These are phyloP conservation scores for Alligator mississippiensis DNA, from an alignment of 2,113 vertebrate species.

Conservation along the genomic window DNA sequence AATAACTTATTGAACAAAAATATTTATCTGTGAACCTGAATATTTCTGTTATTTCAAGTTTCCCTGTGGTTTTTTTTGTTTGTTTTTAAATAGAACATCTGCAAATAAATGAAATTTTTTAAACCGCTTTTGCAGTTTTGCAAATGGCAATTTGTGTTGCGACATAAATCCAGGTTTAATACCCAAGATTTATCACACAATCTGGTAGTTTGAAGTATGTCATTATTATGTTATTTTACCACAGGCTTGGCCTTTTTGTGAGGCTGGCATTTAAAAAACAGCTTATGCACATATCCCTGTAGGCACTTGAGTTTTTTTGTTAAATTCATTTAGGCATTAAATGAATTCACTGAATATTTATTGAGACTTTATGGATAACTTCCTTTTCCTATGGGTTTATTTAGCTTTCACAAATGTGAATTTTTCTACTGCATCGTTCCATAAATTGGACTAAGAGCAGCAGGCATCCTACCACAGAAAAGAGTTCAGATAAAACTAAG, in stretches of 20 bases:
- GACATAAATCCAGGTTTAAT: slow-evolving; percentile 61
- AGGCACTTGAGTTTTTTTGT: slow-evolving; percentile 35
- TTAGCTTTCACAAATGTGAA: slow-evolving; percentile 53
- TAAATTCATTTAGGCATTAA: slow-evolving; percentile 64
- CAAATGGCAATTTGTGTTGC: background rate
- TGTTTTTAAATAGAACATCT: background rate
- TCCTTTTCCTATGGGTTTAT: slow-evolving; percentile 63
- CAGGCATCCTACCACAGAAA: slow-evolving; percentile 4
- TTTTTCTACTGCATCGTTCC: slow-evolving; percentile 48
- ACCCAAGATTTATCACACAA: slow-evolving; percentile 55
- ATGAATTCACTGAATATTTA: slow-evolving; percentile 75
- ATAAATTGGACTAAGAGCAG: slow-evolving; percentile 28
- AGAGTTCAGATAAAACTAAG: slow-evolving; percentile 44
- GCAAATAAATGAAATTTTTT: background rate
- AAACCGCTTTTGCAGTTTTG: rapidly evolving
- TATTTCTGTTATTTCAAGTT: background rate
- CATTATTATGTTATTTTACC: slow-evolving; percentile 60
- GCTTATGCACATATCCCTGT: slow-evolving; percentile 58
- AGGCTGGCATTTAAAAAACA: slow-evolving; percentile 65
- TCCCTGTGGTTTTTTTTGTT: background rate
- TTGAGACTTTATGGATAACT: slow-evolving; percentile 70
- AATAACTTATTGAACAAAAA: background rate
- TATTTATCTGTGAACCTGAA: background rate
- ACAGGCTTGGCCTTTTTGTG: slow-evolving; percentile 49
- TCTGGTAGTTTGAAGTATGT: slow-evolving; percentile 51